Evolutionary conservation across 2,797 vertebrate species (phyloP), one percentile per base, ranked within the genome.

Genomic region (Hoplostethus atlanticus): DNA sequence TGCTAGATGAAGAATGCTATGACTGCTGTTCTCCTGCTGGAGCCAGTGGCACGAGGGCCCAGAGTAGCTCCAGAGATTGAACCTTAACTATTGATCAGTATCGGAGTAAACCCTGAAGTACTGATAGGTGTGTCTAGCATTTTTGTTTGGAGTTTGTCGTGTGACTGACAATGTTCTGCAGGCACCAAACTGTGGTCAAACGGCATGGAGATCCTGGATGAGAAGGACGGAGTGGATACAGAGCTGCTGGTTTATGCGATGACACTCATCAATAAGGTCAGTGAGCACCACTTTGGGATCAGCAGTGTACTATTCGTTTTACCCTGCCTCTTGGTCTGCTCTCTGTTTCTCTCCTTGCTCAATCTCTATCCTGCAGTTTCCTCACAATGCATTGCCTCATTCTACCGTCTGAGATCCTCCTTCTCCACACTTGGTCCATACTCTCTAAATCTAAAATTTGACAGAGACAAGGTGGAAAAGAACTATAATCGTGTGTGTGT

Each of bases 251-350:
- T 99, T 74, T 98, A 97, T 12, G 90, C 95, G 0, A 98, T 99
- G 98, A 99, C 97, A 1, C 95, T 99, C 79, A 94, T 99, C 77
- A 99, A 99, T 89, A 99, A 99, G 97, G 98, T 99, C 84, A 72
- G 87, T 70, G 1, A 57, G 13, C 40, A 21, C 38, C 16, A 36
- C 38, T 25, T 16, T 31, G 11, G 4, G 3, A 44, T 10, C 42
- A 44, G 9, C 5, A 16, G 0, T n/a, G 1, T 25, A 25, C 21
- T 31, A 34, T 63, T 16, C 8, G 21, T 21, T 8, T 70, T n/a
- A 21, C 11, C 12, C 42, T 44, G 42, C 42, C 3, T 16, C 6
- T 9, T 71, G 31, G 3, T 53, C 16, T 68, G 46, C 51, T 66
- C 2, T 3, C 28, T 36, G 10, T 15, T 36, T 11, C 44, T 36